phyloP scores from a whole-genome alignment of 2,113 vertebrate species.

The Dolichallabes microphthalmus region DNA sequence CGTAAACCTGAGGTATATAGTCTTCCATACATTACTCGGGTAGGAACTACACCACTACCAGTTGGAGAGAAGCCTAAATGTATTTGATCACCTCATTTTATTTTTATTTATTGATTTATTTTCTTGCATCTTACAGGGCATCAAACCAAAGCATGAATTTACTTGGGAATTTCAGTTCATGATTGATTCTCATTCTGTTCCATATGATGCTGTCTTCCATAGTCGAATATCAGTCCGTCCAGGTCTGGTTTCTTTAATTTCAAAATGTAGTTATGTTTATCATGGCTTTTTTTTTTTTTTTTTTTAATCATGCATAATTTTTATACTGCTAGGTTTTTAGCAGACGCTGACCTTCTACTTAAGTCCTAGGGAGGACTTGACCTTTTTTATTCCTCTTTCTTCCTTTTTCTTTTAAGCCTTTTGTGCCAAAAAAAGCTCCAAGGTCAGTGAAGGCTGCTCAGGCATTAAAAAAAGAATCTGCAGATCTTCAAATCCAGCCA shows the following conservation, averaged over 20 bases:
- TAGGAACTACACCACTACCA: slow-evolving; percentile 17
- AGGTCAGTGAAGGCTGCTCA: slow-evolving; percentile 70
- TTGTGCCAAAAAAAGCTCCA: slow-evolving; percentile 76
- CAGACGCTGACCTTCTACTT: slow-evolving; percentile 5
- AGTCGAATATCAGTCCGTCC: slow-evolving; percentile 48
- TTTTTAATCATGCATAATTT: slow-evolving; percentile 44
- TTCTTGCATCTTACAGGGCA: slow-evolving; percentile 47
- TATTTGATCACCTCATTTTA: slow-evolving; percentile 52
- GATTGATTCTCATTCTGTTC: slow-evolving; percentile 56
- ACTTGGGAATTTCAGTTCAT: slow-evolving; percentile 55
- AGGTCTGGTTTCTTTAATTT: slow-evolving; percentile 55
- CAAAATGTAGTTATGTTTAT: slow-evolving; percentile 36
- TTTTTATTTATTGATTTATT: slow-evolving; percentile 24
- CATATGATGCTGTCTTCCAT: slow-evolving; percentile 54
- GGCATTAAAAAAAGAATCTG: slow-evolving; percentile 64
- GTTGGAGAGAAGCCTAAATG: slow-evolving; percentile 38
- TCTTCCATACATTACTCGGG: slow-evolving; percentile 1
- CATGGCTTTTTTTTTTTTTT: slow-evolving; percentile 48
- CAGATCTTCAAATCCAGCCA: slow-evolving; percentile 46
- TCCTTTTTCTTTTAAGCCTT: slow-evolving; percentile 61
- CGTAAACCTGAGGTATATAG: slow-evolving; percentile 58
- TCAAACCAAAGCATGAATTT: slow-evolving; percentile 53
- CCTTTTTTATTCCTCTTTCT: slow-evolving; percentile 15
- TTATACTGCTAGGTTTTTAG: slow-evolving; percentile 19
- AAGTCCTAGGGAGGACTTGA: slow-evolving; percentile 13